Base-by-base conservation (phyloP, 2,113 vertebrate genomes). In the Neotoma lepida region DNA sequence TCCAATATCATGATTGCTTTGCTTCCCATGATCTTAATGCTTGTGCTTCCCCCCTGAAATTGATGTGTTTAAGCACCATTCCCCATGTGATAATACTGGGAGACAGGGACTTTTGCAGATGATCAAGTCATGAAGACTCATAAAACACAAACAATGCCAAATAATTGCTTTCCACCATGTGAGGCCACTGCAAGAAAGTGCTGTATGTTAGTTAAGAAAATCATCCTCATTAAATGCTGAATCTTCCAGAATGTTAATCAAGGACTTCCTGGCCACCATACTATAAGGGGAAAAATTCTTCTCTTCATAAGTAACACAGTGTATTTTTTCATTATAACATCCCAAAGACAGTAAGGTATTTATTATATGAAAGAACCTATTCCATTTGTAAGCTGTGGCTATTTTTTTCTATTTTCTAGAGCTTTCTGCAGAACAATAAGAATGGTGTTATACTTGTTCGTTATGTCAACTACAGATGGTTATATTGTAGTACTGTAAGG, bases 371-470 rank as follows among this genome's bases (percentile, higher is more conserved):
- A 49, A 64, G 35, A 87, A 51, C 54, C 35, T 74, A 56, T 74
- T 94, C 70, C 13, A 73, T 86, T 87, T 84, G 58, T 26, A 94
- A 95, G 6, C 20, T 81, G 73, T 30, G 5, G 15, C 63, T 88
- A 12, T 82, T 82, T 85, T 88, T 54, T 54, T 44, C 33, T 49
- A 6, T 33, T 89, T 94, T 89, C 82, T 64, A 61, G 20, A 77
- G 24, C 18, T 74, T 70, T 91, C 88, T 87, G 35, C 76, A 80
- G 56, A 93, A 91, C 80, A 28, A n/a, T 74, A 81, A 35, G 68
- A 64, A n/a, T 94, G 7, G 49, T 56, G 26, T 49, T 18, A 12
- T 63, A 35, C 33, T 81, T 77, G 39, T 20, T 46, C 1, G n/a
- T 44, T 91, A 56, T 54, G 46, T 73, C 74, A 91, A 9, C 24